Conservation (phyloP, 2,113 vertebrate genomes). For the Alligator sinensis region DNA sequence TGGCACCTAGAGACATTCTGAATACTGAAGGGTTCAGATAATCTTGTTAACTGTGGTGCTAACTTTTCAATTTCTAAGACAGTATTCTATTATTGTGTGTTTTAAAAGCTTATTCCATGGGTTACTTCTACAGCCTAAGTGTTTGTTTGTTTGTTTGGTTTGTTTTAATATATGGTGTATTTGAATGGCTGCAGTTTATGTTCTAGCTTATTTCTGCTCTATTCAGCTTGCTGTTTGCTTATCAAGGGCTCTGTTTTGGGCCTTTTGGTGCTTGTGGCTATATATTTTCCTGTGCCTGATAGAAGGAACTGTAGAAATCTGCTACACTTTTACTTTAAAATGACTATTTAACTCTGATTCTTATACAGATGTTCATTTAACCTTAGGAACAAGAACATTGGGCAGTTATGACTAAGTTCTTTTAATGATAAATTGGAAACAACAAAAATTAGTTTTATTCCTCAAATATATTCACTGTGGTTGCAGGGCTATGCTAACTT, state of each 20-base stretch:
- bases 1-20: too few species aligned
- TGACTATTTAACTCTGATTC: background rate
- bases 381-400: background rate
- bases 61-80: too few species aligned
- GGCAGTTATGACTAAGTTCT: too few species aligned
- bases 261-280: background rate
- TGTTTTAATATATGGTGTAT: background rate
- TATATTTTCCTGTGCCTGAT: background rate
- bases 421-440: too few species aligned
- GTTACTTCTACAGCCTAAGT: too few species aligned
- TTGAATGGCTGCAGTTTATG: background rate
- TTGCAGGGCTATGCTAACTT: background rate
- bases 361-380: background rate
- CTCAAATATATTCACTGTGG: background rate
- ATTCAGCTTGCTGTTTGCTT: background rate
- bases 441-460: background rate
- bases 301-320: background rate
- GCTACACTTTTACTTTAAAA: too few species aligned
- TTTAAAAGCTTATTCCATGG: too few species aligned
- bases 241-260: accelerated
- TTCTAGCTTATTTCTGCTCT: background rate
- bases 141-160: too few species aligned
- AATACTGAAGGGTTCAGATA: too few species aligned
- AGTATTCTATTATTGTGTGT: too few species aligned
- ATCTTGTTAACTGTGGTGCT: too few species aligned